These are phyloP conservation scores for Ia io DNA, from an alignment of 2,113 vertebrate species.

Conservation along the genomic window DNA sequence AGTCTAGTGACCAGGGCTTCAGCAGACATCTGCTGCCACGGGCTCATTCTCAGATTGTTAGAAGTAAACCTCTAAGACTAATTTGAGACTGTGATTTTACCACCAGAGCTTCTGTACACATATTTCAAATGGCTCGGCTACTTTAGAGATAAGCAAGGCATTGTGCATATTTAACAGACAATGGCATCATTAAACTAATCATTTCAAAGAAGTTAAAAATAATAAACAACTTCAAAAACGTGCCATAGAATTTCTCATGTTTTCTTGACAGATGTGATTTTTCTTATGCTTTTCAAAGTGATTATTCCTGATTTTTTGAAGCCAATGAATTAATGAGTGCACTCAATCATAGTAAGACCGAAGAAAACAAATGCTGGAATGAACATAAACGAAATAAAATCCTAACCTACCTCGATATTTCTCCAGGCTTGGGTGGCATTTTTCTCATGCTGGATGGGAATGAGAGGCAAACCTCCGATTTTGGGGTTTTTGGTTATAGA, in stretches of 20 bases:
- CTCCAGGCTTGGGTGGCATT: slow-evolving; percentile 57
- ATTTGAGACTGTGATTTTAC: slow-evolving; percentile 10
- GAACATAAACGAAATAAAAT: slow-evolving; percentile 27
- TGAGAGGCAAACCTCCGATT: slow-evolving; percentile 82
- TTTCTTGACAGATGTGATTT: background rate
- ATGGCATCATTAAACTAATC: slow-evolving; percentile 11
- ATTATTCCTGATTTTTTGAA: background rate
- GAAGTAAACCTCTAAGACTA: background rate
- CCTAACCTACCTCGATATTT: slow-evolving; percentile 78
- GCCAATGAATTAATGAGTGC: background rate
- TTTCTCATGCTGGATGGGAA: slow-evolving; percentile 83
- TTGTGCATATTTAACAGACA: background rate
- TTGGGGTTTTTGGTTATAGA: slow-evolving; percentile 85
- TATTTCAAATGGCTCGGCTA: background rate
- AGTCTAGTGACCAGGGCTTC: background rate
- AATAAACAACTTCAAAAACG: background rate
- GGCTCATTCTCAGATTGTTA: background rate
- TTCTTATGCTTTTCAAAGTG: background rate
- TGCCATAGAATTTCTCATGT: background rate
- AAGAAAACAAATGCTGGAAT: slow-evolving; percentile 30
- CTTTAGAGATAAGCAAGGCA: slow-evolving; percentile 19
- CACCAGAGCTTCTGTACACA: background rate
- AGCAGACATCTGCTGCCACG: background rate
- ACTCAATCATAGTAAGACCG: background rate
- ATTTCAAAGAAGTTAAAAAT: background rate